Base-by-base conservation (phyloP, 2,113 vertebrate genomes). In the Daboia siamensis region DNA sequence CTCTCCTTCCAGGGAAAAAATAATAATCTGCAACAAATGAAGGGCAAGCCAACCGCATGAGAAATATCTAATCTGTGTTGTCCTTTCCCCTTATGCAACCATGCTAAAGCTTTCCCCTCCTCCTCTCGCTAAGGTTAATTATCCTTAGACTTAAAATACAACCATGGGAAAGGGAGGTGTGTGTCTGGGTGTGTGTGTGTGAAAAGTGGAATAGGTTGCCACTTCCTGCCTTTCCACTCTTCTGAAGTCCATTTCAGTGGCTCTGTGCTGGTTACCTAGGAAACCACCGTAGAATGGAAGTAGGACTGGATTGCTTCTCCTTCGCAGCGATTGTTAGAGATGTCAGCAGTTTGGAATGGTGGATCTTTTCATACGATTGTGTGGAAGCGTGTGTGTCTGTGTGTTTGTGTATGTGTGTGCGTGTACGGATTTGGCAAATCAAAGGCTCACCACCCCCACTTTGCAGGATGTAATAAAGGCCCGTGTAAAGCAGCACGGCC, bases 381-480 rank as follows among this genome's bases (percentile, higher is more conserved):
- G 46, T 93, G 80, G 55, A 15, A 44, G 29, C 44, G 15, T 55
- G 84, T 86, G 24, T 92, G 52, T 5, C 89, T 95, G 85, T 57
- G 21, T 57, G 6, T 51, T 0, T 56, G 3, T 92, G 59, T 74
- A 24, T 51, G 48, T 93, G 64, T 8, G 92, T 94, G 80, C 0
- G 90, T 91, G 87, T 54, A 91, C 93, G 74, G 56, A 55, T 10
- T 93, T 90, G 80, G 94, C 69, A 96, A 93, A 92, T 92, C 85
- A 91, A 59, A 92, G 88, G 59, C 94, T 92, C 64, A 80, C 29
- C 48, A 7, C 8, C 3, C 88, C 87, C 26, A 10, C 93, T 90
- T 69, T 95, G 90, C 74, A 93, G 7, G 94, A 93, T 88, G 92
- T 96, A 96, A 96, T 91, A 91, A 59, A 89, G 94, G 92, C 17